phyloP scores from a whole-genome alignment of 2,797 vertebrate genomes.

The Vipera latastei region DNA sequence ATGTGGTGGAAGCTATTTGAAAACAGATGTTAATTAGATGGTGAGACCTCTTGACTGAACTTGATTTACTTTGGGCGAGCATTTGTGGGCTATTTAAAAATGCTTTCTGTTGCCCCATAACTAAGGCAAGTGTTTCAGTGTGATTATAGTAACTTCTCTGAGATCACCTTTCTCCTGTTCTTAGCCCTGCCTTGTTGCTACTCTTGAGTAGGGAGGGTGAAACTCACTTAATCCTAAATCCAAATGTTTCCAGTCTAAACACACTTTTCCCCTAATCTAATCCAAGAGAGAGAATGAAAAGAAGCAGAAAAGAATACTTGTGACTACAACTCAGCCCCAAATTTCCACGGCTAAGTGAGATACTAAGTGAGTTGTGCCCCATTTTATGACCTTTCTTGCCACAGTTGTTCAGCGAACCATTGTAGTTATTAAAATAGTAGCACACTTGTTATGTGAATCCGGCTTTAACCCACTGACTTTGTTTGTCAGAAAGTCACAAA shows the following conservation, averaged over 20 bases:
- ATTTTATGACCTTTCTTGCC: no score
- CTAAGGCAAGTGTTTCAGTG: slow-evolving; percentile 41
- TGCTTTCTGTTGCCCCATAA: slow-evolving; percentile 41
- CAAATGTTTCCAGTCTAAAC: not conserved
- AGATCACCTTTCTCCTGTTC: not conserved
- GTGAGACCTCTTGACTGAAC: slow-evolving; percentile 53
- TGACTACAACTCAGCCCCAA: no score
- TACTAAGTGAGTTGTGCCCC: no score
- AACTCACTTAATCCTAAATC: not conserved
- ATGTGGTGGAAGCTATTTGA: slow-evolving; percentile 48
- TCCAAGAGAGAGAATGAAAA: no score
- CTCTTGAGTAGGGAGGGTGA: not conserved
- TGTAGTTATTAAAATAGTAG: no score
- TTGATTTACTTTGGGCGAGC: slow-evolving; percentile 1
- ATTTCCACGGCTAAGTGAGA: no score
- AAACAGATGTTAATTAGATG: slow-evolving; percentile 56
- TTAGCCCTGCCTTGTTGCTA: no score
- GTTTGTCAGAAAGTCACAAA: no score
- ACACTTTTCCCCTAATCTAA: not conserved
- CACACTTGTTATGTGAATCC: no score
- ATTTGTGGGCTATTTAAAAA: slow-evolving; percentile 45
- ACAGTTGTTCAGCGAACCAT: no score
- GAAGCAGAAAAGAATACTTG: no score
- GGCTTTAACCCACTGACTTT: no score
- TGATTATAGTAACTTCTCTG: slow-evolving; percentile 43